phyloP scores from a whole-genome alignment of 2,797 vertebrate genomes.

The Enteromius afrohamiltoni region DNA sequence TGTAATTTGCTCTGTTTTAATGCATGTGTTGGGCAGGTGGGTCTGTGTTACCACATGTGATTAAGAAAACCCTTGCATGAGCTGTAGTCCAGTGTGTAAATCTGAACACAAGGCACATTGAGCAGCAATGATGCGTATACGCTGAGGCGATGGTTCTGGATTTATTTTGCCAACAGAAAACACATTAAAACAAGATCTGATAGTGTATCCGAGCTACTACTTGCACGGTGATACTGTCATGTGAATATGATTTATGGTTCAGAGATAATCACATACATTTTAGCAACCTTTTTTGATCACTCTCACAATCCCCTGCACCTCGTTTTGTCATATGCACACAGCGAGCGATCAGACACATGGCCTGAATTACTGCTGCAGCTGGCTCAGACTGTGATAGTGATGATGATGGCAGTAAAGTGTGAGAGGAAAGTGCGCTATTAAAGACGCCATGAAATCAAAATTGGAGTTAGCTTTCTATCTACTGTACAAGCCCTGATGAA shows the following conservation, averaged over 20 bases:
- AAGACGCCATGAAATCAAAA: slow-evolving; percentile 11
- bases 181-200: neutral
- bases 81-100: neutral
- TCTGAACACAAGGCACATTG: neutral
- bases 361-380: slow-evolving; percentile 6
- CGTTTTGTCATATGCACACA: neutral
- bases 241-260: neutral
- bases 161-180: slow-evolving; percentile 13
- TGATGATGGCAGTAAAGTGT: slow-evolving; percentile 9
- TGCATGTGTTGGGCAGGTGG: slow-evolving; percentile 22
- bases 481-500: neutral
- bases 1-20: slow-evolving; percentile 47
- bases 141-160: neutral
- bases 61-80: neutral
- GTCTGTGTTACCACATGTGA: slow-evolving; percentile 26
- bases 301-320: neutral
- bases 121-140: neutral
- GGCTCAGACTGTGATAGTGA: neutral
- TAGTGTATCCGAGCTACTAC: neutral
- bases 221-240: slow-evolving; percentile 49
- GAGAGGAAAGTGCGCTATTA: neutral
- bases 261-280: slow-evolving; percentile 1
- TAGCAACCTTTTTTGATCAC: slow-evolving; percentile 5
- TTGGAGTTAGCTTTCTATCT: neutral
- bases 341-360: neutral